Conservation (phyloP, 2,797 vertebrate genomes). For the Rousettus madagascariensis region DNA sequence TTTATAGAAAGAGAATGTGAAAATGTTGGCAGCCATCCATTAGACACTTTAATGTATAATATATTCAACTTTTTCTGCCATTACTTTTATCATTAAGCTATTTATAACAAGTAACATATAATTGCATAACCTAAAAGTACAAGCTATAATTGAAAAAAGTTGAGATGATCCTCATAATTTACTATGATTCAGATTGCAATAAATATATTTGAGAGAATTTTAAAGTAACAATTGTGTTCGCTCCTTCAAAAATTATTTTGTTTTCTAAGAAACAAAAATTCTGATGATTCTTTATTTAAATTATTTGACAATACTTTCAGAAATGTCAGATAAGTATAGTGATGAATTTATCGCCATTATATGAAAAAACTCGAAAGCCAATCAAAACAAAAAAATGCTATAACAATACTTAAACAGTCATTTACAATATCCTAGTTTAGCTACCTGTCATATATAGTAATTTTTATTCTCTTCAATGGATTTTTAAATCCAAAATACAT, state of each 20-base stretch:
- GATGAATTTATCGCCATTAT: not conserved
- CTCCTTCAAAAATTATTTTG: not conserved
- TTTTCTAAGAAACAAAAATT: not conserved
- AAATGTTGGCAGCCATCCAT: not conserved
- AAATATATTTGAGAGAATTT: not conserved
- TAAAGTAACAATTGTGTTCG: not conserved
- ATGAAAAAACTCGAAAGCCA: not conserved
- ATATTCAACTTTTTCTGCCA: not conserved
- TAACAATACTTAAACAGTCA: not conserved
- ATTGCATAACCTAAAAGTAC: not conserved
- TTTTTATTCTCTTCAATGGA: not conserved
- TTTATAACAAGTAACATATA: not conserved
- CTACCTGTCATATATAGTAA: not conserved
- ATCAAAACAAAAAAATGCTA: not conserved
- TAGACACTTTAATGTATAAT: not conserved
- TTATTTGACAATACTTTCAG: not conserved
- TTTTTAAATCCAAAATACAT: not conserved
- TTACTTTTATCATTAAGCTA: constrained; percentile 7
- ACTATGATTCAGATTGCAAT: not conserved
- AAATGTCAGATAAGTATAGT: not conserved
- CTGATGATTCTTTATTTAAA: not conserved
- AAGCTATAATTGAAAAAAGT: not conserved
- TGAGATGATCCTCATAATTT: not conserved
- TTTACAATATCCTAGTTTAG: not conserved
- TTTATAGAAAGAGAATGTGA: not conserved